Percentiles rank a stretch among this genome's conserved stretches.
Conservation (phyloP, 2,888 invertebrate species). For the Lepidocyrtoides sp. region DNA sequence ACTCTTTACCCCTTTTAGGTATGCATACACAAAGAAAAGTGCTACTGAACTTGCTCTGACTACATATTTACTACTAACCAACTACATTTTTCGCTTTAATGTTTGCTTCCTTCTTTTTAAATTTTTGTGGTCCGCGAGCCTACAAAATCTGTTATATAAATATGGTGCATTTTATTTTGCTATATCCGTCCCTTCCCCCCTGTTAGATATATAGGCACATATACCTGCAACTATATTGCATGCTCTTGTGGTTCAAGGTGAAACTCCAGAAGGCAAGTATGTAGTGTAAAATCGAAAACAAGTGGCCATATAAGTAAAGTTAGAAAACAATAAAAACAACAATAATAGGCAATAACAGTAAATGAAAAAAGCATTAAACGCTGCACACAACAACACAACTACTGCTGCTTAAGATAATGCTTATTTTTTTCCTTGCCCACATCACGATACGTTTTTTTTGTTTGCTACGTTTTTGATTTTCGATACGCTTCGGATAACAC, state of each 20-base stretch:
- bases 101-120: conserved; percentile 29
- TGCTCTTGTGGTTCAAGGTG: conserved; percentile 73
- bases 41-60: conserved; percentile 53
- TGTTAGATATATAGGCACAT: not conserved
- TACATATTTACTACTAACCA: conserved; percentile 7
- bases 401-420: not conserved
- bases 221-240: not conserved
- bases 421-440: not conserved
- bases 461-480: conserved; percentile 14
- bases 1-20: conserved; percentile 10
- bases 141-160: conserved; percentile 12
- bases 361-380: not conserved
- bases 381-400: no score
- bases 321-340: not conserved
- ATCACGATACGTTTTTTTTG: conserved; percentile 15
- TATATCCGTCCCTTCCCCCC: not conserved
- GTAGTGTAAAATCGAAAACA: conserved; percentile 9
- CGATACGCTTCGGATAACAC: conserved; percentile 36
- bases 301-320: not conserved
- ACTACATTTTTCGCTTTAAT: not conserved
- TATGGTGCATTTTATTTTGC: conserved; percentile 8
- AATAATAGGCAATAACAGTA: not conserved
- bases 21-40: not conserved
- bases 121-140: not conserved
- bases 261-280: conserved; percentile 53